Conservation (phyloP, 30 jellyfish, hydroid and myxozoan genomes). For the Mastigias papua region DNA sequence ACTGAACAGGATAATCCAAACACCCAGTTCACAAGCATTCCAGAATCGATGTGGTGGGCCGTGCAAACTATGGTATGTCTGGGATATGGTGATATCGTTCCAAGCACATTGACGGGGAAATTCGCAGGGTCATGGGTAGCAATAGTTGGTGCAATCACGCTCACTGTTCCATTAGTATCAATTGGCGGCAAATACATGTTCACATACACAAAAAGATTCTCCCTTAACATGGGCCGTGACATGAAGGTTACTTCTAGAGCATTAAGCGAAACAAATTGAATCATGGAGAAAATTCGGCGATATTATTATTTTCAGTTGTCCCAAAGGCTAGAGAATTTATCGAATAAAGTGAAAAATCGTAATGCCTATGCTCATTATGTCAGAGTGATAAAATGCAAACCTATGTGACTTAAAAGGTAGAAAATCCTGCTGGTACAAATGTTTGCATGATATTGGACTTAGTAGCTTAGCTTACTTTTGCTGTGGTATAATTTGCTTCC, state of each 20-base stretch:
- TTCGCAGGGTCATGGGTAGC: constrained; percentile 72
- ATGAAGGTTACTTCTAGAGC: constrained; percentile 9
- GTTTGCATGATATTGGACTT: too few relatives aligned
- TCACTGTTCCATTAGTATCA: constrained; percentile 74
- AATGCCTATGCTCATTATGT: too few relatives aligned
- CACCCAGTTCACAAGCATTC: constrained; percentile 78
- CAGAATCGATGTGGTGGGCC: constrained; percentile 98
- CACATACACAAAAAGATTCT: constrained; percentile 53
- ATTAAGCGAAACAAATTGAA: too few relatives aligned
- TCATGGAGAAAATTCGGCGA: too few relatives aligned
- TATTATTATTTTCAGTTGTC: too few relatives aligned
- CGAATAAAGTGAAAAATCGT: too few relatives aligned
- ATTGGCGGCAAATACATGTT: constrained; percentile 75
- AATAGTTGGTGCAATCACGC: constrained; percentile 70
- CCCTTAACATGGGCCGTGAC: constrained; percentile 58
- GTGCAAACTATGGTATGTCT: constrained; percentile 80
- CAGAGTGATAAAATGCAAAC: too few relatives aligned
- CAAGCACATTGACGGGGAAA: constrained; percentile 72
- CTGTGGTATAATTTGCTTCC: too few relatives aligned
- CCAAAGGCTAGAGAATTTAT: too few relatives aligned
- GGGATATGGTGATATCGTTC: constrained; percentile 91
- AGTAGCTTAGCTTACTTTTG: too few relatives aligned
- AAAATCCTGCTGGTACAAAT: too few relatives aligned
- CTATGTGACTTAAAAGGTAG: too few relatives aligned
- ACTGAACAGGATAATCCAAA: constrained; percentile 52